Conservation (phyloP, 2,888 invertebrate genomes). For the Phragmatobia fuliginosa region DNA sequence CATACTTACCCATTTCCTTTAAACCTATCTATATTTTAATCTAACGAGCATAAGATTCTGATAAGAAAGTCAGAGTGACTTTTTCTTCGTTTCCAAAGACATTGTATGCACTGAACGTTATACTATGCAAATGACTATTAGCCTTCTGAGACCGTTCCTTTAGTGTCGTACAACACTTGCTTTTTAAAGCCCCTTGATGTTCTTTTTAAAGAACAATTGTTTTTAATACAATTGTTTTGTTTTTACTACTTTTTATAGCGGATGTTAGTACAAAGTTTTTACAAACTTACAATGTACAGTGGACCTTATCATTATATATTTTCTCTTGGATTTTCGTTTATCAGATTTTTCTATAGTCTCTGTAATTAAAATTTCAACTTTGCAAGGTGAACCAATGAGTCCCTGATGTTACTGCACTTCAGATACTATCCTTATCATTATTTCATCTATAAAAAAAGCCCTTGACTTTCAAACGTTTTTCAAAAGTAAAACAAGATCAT, state of each 20-base stretch:
- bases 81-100: conserved; percentile 11
- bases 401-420: not conserved
- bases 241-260: conserved; percentile 28
- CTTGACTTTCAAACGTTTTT: too few species aligned
- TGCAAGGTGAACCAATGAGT: not conserved
- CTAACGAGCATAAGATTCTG: conserved; percentile 1
- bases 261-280: conserved; percentile 11
- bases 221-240: conserved; percentile 35
- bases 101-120: conserved; percentile 16
- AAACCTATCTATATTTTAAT: not conserved
- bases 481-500: not conserved
- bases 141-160: conserved; percentile 13
- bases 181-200: conserved; percentile 7
- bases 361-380: not conserved
- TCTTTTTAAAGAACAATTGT: conserved; percentile 27
- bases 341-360: not conserved
- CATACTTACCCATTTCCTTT: conserved; percentile 5
- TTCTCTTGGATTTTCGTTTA: not conserved
- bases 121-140: conserved; percentile 19
- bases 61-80: conserved; percentile 8
- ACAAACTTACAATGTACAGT: not conserved
- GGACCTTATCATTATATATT: not conserved
- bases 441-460: too few species aligned
- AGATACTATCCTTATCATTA: not conserved
- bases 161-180: conserved; percentile 10